Evolutionary conservation across 2,888 invertebrate species (phyloP).

Genomic region (Caenorhabditis drosophilae): DNA sequence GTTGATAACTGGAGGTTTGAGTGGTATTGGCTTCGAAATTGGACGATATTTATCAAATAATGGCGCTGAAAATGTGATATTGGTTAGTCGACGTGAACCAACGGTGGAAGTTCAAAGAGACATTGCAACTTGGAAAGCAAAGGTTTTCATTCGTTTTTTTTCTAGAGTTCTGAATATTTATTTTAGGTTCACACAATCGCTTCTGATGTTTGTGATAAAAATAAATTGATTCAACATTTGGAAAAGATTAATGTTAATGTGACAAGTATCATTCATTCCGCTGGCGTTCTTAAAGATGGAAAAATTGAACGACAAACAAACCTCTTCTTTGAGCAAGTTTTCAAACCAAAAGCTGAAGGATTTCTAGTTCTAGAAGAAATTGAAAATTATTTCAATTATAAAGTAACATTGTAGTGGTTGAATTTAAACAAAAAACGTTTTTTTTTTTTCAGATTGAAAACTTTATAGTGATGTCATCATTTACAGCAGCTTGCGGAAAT

Average conservation of each 20-base stretch:
- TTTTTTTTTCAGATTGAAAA: constrained; percentile 29
- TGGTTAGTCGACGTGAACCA: constrained; percentile 48
- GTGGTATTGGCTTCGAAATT: constrained; percentile 60
- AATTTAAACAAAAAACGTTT: constrained; percentile 8
- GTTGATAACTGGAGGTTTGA: constrained; percentile 63
- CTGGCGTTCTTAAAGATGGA: constrained; percentile 57
- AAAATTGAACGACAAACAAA: constrained; percentile 49
- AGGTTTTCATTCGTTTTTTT: constrained; percentile 6
- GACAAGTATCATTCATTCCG: constrained; percentile 58
- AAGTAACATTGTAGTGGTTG: constrained; percentile 8
- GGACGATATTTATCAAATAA: constrained; percentile 43
- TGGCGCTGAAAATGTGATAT: constrained; percentile 37
- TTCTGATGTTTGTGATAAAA: constrained; percentile 41
- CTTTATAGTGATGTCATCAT: constrained; percentile 62
- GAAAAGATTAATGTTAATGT: constrained; percentile 27
- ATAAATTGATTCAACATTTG: constrained; percentile 25
- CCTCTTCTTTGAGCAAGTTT: constrained; percentile 48
- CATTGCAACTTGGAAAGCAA: constrained; percentile 26
- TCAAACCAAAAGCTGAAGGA: constrained; percentile 55
- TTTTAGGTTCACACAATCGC: constrained; percentile 34
- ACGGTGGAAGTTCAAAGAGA: constrained; percentile 12
- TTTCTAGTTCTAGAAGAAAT: constrained; percentile 37
- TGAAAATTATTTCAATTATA: constrained; percentile 29
- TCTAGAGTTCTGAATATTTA: background rate
- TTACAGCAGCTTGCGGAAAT: constrained; percentile 61